These are phyloP conservation scores for Thamnophis sirtalis DNA, from an alignment of 2,113 vertebrate species.

Conservation along the genomic window DNA sequence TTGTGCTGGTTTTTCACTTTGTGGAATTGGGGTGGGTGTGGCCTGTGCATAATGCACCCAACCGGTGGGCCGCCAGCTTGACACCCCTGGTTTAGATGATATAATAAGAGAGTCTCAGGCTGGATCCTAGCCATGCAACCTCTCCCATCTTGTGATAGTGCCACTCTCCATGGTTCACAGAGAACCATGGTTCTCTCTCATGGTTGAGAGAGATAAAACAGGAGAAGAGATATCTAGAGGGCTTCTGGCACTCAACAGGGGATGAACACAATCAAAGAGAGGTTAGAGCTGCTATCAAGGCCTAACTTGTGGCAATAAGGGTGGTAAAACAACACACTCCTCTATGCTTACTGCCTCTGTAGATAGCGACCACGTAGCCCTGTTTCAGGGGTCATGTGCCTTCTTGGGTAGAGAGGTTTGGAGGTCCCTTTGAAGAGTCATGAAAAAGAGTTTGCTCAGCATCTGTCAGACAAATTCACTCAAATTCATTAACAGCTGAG, in stretches of 20 bases:
- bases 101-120: not conserved
- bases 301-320: not conserved
- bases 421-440: not conserved
- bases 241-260: not conserved
- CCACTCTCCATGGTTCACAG: not conserved
- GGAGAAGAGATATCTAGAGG: not conserved
- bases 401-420: not conserved
- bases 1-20: too few relatives aligned
- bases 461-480: not conserved
- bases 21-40: too few relatives aligned
- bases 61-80: too few relatives aligned
- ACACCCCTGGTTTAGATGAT: not conserved
- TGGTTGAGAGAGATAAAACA: not conserved
- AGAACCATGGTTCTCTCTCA: too few relatives aligned
- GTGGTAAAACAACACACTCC: not conserved
- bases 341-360: not conserved
- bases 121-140: not conserved
- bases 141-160: not conserved
- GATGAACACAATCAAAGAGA: not conserved
- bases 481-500: not conserved
- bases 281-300: not conserved
- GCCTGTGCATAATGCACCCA: too few relatives aligned
- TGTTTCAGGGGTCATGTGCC: not conserved
- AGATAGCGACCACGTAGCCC: not conserved
- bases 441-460: not conserved